Conservation (phyloP, 2,113 vertebrate species). For the Cryptomyrus ogoouensis region DNA sequence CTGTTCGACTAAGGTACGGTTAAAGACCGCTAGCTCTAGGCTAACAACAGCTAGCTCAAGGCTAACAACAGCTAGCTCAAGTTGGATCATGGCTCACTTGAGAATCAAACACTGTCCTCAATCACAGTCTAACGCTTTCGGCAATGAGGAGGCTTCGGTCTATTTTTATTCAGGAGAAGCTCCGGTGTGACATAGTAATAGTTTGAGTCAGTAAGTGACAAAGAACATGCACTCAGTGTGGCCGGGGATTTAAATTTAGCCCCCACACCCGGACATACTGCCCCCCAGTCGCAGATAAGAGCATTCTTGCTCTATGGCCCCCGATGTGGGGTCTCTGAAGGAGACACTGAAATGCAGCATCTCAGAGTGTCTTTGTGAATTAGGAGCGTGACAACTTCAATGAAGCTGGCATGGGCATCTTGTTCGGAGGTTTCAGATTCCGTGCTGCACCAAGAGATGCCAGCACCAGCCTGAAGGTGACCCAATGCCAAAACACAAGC, state of each 20-base stretch:
- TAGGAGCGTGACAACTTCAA: not conserved
- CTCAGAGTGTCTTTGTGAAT: not conserved
- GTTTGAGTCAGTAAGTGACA: constrained; percentile 32
- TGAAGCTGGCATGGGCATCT: not conserved
- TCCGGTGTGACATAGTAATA: constrained; percentile 48
- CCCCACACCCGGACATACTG: not conserved
- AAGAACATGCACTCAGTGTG: constrained; percentile 17
- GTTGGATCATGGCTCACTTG: not conserved
- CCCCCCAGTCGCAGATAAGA: not conserved
- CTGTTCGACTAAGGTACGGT: not conserved
- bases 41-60: not conserved
- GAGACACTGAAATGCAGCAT: not conserved
- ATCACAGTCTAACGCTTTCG: constrained; percentile 15
- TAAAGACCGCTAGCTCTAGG: not conserved
- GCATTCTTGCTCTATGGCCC: not conserved
- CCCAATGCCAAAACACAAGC: not conserved
- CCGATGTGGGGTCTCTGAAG: not conserved
- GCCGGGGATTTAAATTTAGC: constrained; percentile 21
- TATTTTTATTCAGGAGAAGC: constrained; percentile 51
- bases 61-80: not conserved
- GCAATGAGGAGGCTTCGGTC: constrained; percentile 23
- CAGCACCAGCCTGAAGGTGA: not conserved
- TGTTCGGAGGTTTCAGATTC: not conserved
- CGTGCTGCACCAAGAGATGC: not conserved
- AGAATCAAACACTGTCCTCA: not conserved